phyloP scores from a whole-genome alignment of 1,140 invertebrate genomes.

The Hormaphis cornu region DNA sequence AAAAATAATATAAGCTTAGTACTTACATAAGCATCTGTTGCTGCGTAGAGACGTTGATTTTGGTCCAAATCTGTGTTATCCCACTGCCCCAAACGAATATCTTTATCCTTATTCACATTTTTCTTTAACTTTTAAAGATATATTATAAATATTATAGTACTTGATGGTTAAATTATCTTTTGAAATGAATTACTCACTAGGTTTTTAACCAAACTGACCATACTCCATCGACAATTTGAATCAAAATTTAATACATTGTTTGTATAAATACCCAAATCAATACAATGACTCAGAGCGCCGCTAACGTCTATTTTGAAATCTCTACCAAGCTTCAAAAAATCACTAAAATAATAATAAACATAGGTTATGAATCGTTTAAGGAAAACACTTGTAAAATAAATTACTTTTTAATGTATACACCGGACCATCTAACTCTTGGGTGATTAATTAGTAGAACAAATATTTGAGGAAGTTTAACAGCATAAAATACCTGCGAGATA shows the following conservation, averaged over 20 bases:
- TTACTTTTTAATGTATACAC: slow-evolving; percentile 24
- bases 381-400: neutral
- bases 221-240: neutral
- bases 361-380: neutral
- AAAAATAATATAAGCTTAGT: neutral
- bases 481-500: neutral
- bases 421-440: slow-evolving; percentile 9
- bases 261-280: neutral
- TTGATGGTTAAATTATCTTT: too few species aligned
- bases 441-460: slow-evolving; percentile 1
- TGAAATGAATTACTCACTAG: neutral
- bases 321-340: slow-evolving; percentile 3
- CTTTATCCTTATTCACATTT: neutral
- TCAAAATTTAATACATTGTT: slow-evolving; percentile 18
- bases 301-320: slow-evolving; percentile 8
- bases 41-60: slow-evolving; percentile 8
- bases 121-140: neutral
- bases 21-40: slow-evolving; percentile 26
- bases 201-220: neutral
- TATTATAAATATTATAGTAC: neutral
- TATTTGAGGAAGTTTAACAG: neutral
- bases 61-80: neutral
- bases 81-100: neutral
- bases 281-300: neutral
- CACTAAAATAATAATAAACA: neutral